phyloP scores from a whole-genome alignment of 1,140 invertebrate genomes.

The Zaprionus taronus region DNA sequence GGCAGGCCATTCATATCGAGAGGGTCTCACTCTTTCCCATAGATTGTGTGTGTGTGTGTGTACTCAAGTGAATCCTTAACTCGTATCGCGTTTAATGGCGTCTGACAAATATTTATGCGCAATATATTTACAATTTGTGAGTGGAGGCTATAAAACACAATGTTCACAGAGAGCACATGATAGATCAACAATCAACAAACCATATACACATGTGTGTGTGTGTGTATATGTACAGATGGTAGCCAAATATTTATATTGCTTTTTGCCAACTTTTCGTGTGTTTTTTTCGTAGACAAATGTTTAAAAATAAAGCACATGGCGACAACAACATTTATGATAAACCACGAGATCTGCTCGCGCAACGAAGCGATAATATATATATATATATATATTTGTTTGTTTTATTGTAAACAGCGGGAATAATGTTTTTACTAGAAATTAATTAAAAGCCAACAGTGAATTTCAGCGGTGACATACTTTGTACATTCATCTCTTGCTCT shows the following conservation, averaged over 20 bases:
- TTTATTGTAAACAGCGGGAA: slow-evolving; percentile 61
- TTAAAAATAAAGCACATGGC: slow-evolving; percentile 46
- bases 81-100: slow-evolving; percentile 17
- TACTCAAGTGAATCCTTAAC: slow-evolving; percentile 7
- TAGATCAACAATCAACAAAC: slow-evolving; percentile 32
- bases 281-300: slow-evolving; percentile 4
- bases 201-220: slow-evolving; percentile 8
- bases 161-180: slow-evolving; percentile 12
- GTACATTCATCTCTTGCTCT: slow-evolving; percentile 11
- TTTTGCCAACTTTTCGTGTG: slow-evolving; percentile 21
- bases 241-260: slow-evolving; percentile 16
- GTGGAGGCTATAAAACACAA: slow-evolving; percentile 23
- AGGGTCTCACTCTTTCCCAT: not conserved
- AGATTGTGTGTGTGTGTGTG: not conserved
- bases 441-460: slow-evolving; percentile 50
- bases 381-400: too few relatives aligned
- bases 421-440: slow-evolving; percentile 58
- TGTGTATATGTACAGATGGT: not conserved
- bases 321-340: slow-evolving; percentile 43
- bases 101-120: slow-evolving; percentile 32
- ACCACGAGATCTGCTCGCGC: not conserved
- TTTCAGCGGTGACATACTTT: slow-evolving; percentile 63
- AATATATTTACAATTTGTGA: slow-evolving; percentile 28
- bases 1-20: not conserved
- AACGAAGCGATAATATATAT: slow-evolving; percentile 27